These are phyloP conservation scores for Entomyzon cyanotis DNA, from an alignment of 2,113 vertebrate species.

Conservation along the genomic window DNA sequence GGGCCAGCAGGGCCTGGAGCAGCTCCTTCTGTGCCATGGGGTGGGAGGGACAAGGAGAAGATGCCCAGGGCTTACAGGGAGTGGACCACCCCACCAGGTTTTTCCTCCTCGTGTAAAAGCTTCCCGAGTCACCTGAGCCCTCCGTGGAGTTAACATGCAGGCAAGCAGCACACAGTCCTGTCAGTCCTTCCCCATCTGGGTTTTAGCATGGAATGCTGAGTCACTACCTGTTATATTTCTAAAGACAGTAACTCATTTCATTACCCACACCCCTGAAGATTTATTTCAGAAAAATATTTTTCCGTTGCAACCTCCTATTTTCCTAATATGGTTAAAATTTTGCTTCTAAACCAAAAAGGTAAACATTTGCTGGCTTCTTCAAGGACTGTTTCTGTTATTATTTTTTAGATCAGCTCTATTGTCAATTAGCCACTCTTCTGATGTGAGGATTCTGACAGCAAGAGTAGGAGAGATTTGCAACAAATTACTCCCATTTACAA, in stretches of 20 bases:
- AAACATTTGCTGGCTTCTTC: neutral
- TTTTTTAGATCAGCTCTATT: neutral
- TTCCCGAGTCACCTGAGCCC: neutral
- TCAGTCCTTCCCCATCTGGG: neutral
- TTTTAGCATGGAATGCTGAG: neutral
- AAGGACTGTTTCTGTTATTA: neutral
- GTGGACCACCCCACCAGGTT: neutral
- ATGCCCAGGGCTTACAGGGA: neutral
- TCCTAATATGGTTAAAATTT: neutral
- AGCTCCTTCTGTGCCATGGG: neutral
- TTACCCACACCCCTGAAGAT: neutral
- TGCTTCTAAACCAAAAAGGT: neutral
- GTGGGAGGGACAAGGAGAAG: neutral
- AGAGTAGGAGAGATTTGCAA: neutral
- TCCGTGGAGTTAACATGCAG: neutral
- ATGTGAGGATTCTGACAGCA: neutral
- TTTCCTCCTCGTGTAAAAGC: neutral
- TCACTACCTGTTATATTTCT: neutral
- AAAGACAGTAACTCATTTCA: neutral
- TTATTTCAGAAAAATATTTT: neutral
- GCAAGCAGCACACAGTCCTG: neutral
- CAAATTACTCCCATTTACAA: constrained; percentile 18
- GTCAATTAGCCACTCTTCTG: neutral
- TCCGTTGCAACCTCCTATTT: neutral
- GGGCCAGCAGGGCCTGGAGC: neutral